Evolutionary conservation across 2,113 vertebrate species (phyloP).

Genomic region (Ammodytes dubius): DNA sequence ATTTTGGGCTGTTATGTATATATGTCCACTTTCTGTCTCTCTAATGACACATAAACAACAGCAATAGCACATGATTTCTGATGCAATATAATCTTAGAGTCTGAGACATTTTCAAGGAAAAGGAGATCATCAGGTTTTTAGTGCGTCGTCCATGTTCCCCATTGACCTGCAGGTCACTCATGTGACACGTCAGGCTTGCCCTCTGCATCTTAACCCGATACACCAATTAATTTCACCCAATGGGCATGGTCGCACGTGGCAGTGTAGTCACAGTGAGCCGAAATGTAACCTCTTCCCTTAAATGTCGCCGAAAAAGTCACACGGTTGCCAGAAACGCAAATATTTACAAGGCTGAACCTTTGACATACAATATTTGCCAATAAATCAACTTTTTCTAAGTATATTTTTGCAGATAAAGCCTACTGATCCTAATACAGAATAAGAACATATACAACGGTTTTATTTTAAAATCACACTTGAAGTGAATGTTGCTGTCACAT

Average conservation of each 20-base stretch:
- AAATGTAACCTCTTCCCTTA: constrained; percentile 53
- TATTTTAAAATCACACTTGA: no score
- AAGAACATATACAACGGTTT: no score
- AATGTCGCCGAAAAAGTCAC: constrained; percentile 55
- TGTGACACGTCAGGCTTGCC: constrained; percentile 21
- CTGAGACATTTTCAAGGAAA: not conserved
- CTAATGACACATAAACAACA: constrained; percentile 3
- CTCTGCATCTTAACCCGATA: constrained; percentile 48
- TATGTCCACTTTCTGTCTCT: not conserved
- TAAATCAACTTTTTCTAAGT: not conserved
- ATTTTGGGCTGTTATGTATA: not conserved
- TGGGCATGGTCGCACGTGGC: constrained; percentile 11
- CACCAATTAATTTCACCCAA: constrained; percentile 29
- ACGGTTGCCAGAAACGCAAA: constrained; percentile 45
- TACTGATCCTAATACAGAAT: not conserved
- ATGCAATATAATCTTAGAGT: not conserved
- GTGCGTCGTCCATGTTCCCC: not conserved
- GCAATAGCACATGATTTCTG: constrained; percentile 17
- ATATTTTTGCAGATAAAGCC: not conserved
- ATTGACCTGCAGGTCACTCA: not conserved
- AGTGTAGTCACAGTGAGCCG: constrained; percentile 16
- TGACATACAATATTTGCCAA: not conserved
- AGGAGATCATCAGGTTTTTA: not conserved
- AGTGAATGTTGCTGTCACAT: constrained; percentile 7
- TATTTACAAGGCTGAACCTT: constrained; percentile 47